Evolutionary conservation across 1,140 invertebrate species (phyloP).

Genomic region (Eubasilissa regina): DNA sequence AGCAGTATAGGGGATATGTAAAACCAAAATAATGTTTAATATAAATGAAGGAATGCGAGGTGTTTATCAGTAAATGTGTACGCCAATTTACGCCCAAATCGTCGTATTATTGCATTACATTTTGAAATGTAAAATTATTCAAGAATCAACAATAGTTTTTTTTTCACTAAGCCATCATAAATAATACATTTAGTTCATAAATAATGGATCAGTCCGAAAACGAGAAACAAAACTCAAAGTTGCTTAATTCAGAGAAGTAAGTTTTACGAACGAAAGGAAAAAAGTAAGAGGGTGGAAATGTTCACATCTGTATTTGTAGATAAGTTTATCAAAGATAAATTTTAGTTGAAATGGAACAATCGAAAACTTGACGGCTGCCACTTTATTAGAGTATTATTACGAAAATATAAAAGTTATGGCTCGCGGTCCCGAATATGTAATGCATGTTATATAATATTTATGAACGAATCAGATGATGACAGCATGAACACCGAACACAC

Average conservation of each 20-base stretch:
- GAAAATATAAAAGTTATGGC: constrained; percentile 16
- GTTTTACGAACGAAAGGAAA: constrained; percentile 53
- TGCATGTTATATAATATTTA: too few relatives aligned
- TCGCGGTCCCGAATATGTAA: not conserved
- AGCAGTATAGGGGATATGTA: too few relatives aligned
- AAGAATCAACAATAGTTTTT: constrained; percentile 53
- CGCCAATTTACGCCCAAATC: constrained; percentile 35
- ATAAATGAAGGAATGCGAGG: too few relatives aligned
- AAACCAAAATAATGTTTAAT: too few relatives aligned
- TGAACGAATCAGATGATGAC: too few relatives aligned
- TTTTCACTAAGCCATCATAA: constrained; percentile 49
- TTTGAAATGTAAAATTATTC: constrained; percentile 54
- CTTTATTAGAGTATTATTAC: constrained; percentile 21
- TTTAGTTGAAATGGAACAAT: constrained; percentile 41
- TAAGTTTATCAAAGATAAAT: constrained; percentile 34
- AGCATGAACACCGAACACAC: too few relatives aligned
- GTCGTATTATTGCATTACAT: constrained; percentile 52
- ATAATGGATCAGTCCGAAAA: constrained; percentile 54
- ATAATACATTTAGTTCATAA: constrained; percentile 56
- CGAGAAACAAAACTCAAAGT: constrained; percentile 56
- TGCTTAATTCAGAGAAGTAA: constrained; percentile 54
- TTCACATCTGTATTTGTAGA: constrained; percentile 47
- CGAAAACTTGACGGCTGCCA: constrained; percentile 19
- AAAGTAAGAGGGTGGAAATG: constrained; percentile 42
- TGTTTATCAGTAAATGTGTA: too few relatives aligned